Conservation (phyloP, 1,140 invertebrate species). For the Rhagoletis zephyria region DNA sequence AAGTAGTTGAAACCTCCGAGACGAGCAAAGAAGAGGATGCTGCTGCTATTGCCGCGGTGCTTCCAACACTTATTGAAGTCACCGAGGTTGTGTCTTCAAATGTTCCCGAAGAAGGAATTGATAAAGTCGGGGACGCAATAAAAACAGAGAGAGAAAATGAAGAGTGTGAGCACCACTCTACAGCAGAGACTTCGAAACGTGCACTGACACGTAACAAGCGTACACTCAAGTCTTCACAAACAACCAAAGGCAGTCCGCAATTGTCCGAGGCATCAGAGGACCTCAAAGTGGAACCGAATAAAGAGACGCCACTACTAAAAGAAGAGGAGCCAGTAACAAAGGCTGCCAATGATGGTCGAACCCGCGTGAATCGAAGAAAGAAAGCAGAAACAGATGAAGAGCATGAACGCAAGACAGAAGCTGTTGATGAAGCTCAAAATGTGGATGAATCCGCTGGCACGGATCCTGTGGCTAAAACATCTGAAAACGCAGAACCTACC, state of each 20-base stretch:
- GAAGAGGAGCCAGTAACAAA: background rate
- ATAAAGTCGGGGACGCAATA: background rate
- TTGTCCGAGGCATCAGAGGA: background rate
- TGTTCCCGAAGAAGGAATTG: background rate
- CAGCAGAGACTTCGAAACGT: background rate
- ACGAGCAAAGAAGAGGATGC: background rate
- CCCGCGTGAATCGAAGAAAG: background rate
- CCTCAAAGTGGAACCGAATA: background rate
- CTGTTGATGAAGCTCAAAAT: background rate
- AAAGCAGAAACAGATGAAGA: background rate
- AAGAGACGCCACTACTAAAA: background rate
- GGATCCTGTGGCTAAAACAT: background rate
- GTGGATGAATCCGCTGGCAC: background rate
- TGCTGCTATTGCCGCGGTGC: too few relatives aligned
- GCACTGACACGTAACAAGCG: background rate
- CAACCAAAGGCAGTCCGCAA: background rate
- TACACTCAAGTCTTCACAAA: background rate
- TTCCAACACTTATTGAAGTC: background rate
- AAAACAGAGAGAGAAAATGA: slow-evolving; percentile 23
- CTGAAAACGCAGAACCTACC: background rate
- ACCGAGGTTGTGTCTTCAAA: background rate
- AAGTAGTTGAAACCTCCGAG: background rate
- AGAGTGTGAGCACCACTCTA: background rate
- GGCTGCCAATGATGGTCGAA: background rate
- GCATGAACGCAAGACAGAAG: background rate